Evolutionary conservation across 2,113 vertebrate species (phyloP), one percentile per base, ranked within the genome.

Genomic region (Lichenostomus cassidix): DNA sequence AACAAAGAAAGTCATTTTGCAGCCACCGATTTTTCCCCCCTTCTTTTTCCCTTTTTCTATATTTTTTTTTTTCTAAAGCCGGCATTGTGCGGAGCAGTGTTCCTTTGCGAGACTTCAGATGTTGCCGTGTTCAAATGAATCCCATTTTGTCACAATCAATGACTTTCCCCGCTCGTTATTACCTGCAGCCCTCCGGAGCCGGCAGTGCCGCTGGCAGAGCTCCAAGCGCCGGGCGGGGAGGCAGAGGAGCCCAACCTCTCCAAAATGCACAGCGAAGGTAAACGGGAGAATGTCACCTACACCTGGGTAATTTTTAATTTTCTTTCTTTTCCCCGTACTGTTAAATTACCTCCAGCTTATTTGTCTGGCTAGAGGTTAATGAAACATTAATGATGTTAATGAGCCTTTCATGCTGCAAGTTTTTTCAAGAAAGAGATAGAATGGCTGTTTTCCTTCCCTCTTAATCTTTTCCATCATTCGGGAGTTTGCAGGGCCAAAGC

Each of bases 351-450:
- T 97, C 92, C 96, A 92, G 97, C 90, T 96, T 98, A 98, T 98
- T 98, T 98, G 97, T 97, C 97, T 98, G 96, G 95, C 97, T 98
- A 97, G 97, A 98, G 97, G 98, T 98, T 98, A 98, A 98, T 98
- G 97, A 97, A 98, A 98, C 97, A 86, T 97, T 98, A 98, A 98
- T 98, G 98, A 98, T 97, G 97, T 97, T 98, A 98, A 98, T 97
- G 97, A 98, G 97, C 95, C 97, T 98, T 98, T 98, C 94, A 75
- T 89, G 90, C 96, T 89, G 94, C 83, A 95, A 97, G 97, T 96
- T 98, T 98, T 97, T 97, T 91, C 95, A 97, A 97, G 97, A 96
- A 98, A 98, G 92, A 98, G 97, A 98, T 98, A 98, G 96, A 98
- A 98, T 98, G 98, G 98, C 97, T 98, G 97, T 97, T 98, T 98